Evolutionary conservation across 37 sponge, comb jelly and placozoan species (phyloP).

Genomic region (Halisarca cf. caerulea): DNA sequence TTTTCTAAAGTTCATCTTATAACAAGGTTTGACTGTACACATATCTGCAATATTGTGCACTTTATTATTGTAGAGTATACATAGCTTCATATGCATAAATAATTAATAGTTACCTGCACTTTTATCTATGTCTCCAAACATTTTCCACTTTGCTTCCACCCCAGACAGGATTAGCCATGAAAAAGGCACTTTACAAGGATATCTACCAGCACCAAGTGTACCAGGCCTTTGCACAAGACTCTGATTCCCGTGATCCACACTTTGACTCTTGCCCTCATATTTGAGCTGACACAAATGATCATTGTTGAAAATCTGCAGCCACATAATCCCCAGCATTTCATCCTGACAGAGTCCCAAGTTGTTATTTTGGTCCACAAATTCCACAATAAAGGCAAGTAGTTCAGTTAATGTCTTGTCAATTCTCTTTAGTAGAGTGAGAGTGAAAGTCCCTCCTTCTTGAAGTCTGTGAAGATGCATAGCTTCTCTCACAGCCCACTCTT

Average conservation of each 20-base stretch:
- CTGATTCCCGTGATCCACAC: too few relatives aligned
- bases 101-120: too few relatives aligned
- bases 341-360: constrained; percentile 57
- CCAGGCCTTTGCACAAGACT: too few relatives aligned
- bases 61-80: too few relatives aligned
- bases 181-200: constrained; percentile 58
- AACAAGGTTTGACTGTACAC: too few relatives aligned
- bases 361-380: constrained; percentile 48
- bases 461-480: constrained; percentile 60
- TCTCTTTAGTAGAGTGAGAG: constrained; percentile 41
- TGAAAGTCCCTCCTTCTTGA: constrained; percentile 63
- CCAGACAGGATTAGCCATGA: constrained; percentile 77
- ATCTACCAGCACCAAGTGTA: too few relatives aligned
- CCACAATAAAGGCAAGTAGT: constrained; percentile 61
- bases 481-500: constrained; percentile 58
- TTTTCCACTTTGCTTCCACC: constrained; percentile 41
- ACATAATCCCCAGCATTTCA: constrained; percentile 23
- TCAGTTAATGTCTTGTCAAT: constrained; percentile 62
- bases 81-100: too few relatives aligned
- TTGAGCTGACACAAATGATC: too few relatives aligned
- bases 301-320: constrained; percentile 55
- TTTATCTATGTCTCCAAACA: too few relatives aligned
- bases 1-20: too few relatives aligned
- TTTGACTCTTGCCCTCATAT: too few relatives aligned
- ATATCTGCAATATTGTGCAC: too few relatives aligned